Evolutionary conservation across 2,888 invertebrate genomes (phyloP).

Genomic region (Fragum whitleyi): DNA sequence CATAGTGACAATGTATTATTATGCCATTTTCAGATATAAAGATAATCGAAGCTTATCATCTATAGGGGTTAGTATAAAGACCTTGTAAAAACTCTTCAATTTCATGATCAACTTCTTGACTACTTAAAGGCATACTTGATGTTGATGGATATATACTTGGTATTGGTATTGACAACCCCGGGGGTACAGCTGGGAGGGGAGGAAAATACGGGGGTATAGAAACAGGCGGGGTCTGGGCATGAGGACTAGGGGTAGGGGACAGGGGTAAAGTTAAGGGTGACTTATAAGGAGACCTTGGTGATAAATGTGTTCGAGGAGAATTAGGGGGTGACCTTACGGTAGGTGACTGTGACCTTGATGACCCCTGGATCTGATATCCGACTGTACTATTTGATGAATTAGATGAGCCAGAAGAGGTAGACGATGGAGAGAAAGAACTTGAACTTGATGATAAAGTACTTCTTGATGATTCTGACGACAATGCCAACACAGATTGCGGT

Average conservation of each 20-base stretch:
- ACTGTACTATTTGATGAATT: conserved; percentile 60
- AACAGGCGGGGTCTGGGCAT: conserved; percentile 54
- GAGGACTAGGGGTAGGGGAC: conserved; percentile 48
- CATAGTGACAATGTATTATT: neutral
- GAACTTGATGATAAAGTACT: conserved; percentile 55
- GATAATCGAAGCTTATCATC: conserved; percentile 29
- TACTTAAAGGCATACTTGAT: conserved; percentile 29
- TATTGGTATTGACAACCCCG: conserved; percentile 46
- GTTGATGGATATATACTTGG: conserved; percentile 29
- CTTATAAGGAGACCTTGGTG: conserved; percentile 61
- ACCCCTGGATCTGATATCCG: conserved; percentile 56
- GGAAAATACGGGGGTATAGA: conserved; percentile 48
- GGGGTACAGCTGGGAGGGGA: conserved; percentile 55
- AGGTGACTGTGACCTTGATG: conserved; percentile 47
- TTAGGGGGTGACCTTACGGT: conserved; percentile 55
- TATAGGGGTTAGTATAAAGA: conserved; percentile 54
- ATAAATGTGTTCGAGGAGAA: conserved; percentile 52
- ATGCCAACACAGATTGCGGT: conserved; percentile 61
- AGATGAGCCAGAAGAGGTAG: conserved; percentile 64
- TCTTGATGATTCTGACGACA: conserved; percentile 62
- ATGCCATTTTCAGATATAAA: neutral
- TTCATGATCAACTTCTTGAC: conserved; percentile 71
- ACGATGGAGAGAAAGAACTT: conserved; percentile 55
- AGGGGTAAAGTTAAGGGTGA: conserved; percentile 51
- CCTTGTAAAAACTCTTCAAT: conserved; percentile 79